phyloP scores from a whole-genome alignment of 2,888 invertebrate species.

The Isoperla grammatica region DNA sequence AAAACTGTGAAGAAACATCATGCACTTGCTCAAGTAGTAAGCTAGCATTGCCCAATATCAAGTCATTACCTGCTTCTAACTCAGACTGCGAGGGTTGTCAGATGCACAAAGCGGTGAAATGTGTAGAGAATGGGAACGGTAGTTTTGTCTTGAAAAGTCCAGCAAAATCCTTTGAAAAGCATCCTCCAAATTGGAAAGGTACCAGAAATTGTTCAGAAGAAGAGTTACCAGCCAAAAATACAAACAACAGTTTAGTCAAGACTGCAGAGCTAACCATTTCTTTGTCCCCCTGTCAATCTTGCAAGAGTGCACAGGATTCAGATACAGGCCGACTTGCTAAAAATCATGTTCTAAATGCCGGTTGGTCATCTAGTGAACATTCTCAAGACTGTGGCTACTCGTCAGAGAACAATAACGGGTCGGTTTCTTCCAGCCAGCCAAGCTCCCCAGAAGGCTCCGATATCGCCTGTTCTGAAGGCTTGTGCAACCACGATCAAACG shows the following conservation, averaged over 20 bases:
- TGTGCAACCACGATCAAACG: slow-evolving; percentile 67
- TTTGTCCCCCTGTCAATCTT: slow-evolving; percentile 28
- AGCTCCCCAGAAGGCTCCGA: slow-evolving; percentile 89
- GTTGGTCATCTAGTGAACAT: slow-evolving; percentile 60
- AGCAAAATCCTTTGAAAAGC: neutral
- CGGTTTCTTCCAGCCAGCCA: slow-evolving; percentile 66
- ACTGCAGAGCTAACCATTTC: neutral
- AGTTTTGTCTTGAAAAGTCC: neutral
- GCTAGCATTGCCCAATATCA: slow-evolving; percentile 41
- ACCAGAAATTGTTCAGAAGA: slow-evolving; percentile 1
- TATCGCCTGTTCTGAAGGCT: slow-evolving; percentile 81
- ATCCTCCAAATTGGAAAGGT: slow-evolving; percentile 1
- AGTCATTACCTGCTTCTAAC: slow-evolving; percentile 36
- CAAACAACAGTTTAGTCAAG: neutral
- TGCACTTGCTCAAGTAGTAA: slow-evolving; percentile 27
- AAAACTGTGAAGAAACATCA: slow-evolving; percentile 28
- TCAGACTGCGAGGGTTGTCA: slow-evolving; percentile 43
- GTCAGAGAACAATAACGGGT: slow-evolving; percentile 73
- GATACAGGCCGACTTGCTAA: neutral
- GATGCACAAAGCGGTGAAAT: slow-evolving; percentile 34
- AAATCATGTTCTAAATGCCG: slow-evolving; percentile 41
- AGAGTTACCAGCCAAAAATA: slow-evolving; percentile 1
- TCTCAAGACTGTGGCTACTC: slow-evolving; percentile 85
- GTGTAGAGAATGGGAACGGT: neutral
- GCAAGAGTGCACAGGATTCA: slow-evolving; percentile 26